Evolutionary conservation across 2,888 invertebrate species (phyloP), one percentile per base, ranked within the genome.

Genomic region (Drosophila parthenogenetica): DNA sequence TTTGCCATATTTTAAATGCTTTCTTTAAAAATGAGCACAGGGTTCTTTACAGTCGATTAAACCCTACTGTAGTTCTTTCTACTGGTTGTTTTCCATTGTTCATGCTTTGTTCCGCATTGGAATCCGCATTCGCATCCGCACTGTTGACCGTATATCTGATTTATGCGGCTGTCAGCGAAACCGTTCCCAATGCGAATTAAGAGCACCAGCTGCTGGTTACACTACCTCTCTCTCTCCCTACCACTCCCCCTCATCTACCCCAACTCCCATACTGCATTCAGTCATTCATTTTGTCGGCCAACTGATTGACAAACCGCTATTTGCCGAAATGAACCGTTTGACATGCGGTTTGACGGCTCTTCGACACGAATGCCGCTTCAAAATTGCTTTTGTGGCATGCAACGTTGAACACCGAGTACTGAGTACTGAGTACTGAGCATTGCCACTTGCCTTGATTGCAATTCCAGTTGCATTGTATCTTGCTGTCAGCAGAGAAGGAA

Each of bases 261-360:
- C 1, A 4, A 10, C 3, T 3, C 11, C 13, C 5, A 3, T 25
- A 22, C 16, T n/a, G 1, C 11, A 10, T 17, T 3, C 29, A 19
- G 42, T 32, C 42, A 35, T 46, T 58, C 48, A 48, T 35, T 65
- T 55, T 48, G 55, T 51, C 46, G 65, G 55, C 63, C 82, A 19
- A 72, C 71, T 83, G 84, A 83, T 87, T 87, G 87, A 87, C 87
- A 87, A 84, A 75, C 84, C 81, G 77, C 69, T 81, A 77, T 84
- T 86, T 81, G 87, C 77, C 71, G 51, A 87, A 83, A 87, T 81
- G 84, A 81, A 87, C 84, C 77, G 77, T 73, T 84, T 81, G 84
- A 75, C 79, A 64, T 75, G 81, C 50, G 74, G 76, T 76, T 72
- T 58, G 68, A 57, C 42, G 72, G 54, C 57, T 61, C 70, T 17